Evolutionary conservation across 2,113 vertebrate species (phyloP), one percentile per base, ranked within the genome.

Genomic region (Chaetops frenatus): DNA sequence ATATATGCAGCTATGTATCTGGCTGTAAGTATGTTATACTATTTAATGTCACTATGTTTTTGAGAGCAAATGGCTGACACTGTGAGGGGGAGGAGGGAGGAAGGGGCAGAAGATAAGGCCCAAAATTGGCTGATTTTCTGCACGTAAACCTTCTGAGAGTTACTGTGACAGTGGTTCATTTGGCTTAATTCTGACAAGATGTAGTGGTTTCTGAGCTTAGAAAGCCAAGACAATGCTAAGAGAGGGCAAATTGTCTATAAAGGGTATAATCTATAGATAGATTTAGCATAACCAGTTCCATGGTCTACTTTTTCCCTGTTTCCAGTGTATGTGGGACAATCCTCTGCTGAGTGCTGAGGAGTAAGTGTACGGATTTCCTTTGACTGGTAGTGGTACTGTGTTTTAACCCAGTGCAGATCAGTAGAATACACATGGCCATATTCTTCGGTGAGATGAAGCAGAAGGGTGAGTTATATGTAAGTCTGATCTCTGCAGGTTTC

Each of bases 1-100:
- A 74, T 99, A 80, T 99, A 99, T 64, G 99, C 98, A 44, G 99
- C 99, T 7, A 98, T 99, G 96, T 99, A 99, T 97, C 98, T 99
- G 96, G 98, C 99, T 44, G 99, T 99, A 98, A 99, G 99, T 98
- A 95, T 77, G 50, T 73, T 28, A 27, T 44, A 9, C 65, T 76
- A 2, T 81, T 61, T 91, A 25, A 76, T 92, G 21, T 62, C 36
- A n/a, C 38, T 61, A 0, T 87, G 20, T 57, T 82, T 81, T 82
- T 86, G 64, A 48, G 24, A 66, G 33, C 51, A 40, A 69, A 31
- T 4, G 9, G 19, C 58, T 92, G 47, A 10, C 15, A 9, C 20
- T 66, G 24, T 69, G 80, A 87, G 38, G 51, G 87, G 86, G 92
- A 76, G 56, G 80, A 86, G 92, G 94, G 92, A 81, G 80, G 76